Base-by-base conservation (phyloP, 2,888 invertebrate species). In the Sarcophaga subvicina region DNA sequence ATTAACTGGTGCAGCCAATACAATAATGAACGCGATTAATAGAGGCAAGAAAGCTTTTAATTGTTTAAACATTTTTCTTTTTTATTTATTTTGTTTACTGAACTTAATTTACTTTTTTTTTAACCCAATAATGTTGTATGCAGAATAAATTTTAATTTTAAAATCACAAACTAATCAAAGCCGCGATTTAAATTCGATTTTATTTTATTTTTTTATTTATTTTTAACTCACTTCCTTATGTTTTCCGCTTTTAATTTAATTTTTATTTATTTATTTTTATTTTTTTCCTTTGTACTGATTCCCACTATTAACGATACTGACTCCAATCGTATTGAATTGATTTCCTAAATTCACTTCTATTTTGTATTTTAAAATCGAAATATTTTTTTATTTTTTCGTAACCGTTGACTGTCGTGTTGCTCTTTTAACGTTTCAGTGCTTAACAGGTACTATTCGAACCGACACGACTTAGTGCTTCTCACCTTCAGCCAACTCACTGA, bases 321-420 rank as follows among this genome's bases (percentile, higher is more conserved):
- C 10, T 37, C 37, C 37, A 37, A 37, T 8, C 12, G 37, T n/a
- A 25, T 67, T 66, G 25, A 81, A 49, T 69, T 67, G 10, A 69
- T 75, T 73, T 80, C 67, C 59, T 67, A 2, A 66, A 72, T 45
- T 17, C 60, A 80, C 47, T 80, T 80, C n/a, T 62, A 67, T 66
- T 71, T 71, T 37, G 14, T n/a, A 70, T 47, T 54, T 54, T 0
- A 37, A 27, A 67, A 67, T 54, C 54, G 54, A 54, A 14, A 17
- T 37, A 17, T 8, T 67, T 67, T 20, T n/a, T n/a, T 67, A 11
- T 67, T 20, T 12, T 14, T 54, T 14, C 4, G 54, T 17, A 14
- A 54, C 14, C 17, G 54, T 5, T 54, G 54, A 17, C 54, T 17
- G 54, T 54, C 14, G 54, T 54, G 37, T 37, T 37, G 8, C 37